Base-by-base conservation (phyloP, 2,797 vertebrate species). In the Psittacula derbiana region DNA sequence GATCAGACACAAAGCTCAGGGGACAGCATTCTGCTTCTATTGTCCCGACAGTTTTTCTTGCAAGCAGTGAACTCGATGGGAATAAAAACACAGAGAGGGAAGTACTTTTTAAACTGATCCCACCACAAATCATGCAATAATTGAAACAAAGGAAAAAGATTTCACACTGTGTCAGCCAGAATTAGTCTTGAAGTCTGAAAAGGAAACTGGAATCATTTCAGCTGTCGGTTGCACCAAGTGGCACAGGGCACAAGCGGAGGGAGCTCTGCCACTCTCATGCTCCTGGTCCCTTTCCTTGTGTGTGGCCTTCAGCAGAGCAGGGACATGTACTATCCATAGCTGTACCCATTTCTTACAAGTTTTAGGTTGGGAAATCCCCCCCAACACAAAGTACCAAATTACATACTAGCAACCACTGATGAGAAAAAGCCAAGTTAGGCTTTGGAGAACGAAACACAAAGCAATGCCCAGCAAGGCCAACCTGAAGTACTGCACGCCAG, bases 251-350 rank as follows among this genome's bases (percentile, higher is more conserved):
- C 23, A 9, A 41, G 69, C 0, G 0, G 21, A 40, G 23, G 61
- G 18, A 71, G 58, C 58, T 23, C 31, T 0, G 0, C 8, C 4
- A n/a, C 57, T 23, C 4, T 0, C 61, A 18, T 1, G 0, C 6
- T 28, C 44, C 31, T 4, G 1, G 55, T 5, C n/a, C 43, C 53
- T 13, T 31, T 49, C 38, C 47, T 53, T 15, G 17, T 3, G 1
- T 3, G 4, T 20, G 53, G 16, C 44, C 55, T 30, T 24, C 23
- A 28, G 66, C 80, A 47, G 9, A 36, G 78, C 64, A 21, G 17
- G 1, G 49, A 11, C 40, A 4, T 3, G 14, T 5, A 10, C 49
- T 2, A 18, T 13, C 36, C 25, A 6, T 0, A 10, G 31, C 40
- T 10, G 3, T 1, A 57, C 55, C 21, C 55, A 33, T 33, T 33